Conservation (phyloP, 2,797 vertebrate species). For the Hirundo rustica region DNA sequence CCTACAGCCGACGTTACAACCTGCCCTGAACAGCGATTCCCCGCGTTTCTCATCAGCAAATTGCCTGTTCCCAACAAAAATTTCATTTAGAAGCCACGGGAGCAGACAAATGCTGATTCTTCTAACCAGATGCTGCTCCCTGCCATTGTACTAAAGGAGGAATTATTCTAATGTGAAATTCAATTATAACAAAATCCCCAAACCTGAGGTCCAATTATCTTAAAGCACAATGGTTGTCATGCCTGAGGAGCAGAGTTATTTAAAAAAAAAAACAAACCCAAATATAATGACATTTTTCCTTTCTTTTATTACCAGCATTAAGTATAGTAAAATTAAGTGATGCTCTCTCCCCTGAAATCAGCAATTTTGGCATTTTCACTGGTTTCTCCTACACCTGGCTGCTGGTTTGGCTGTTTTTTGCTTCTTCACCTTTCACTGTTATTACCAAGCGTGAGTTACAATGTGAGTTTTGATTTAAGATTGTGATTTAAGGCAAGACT, state of each 20-base stretch:
- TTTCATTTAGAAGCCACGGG: not conserved
- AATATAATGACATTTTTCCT: not conserved
- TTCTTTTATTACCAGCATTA: not conserved
- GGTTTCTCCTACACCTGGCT: not conserved
- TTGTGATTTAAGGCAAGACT: not conserved
- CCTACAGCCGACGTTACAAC: not conserved
- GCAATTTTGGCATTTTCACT: not conserved
- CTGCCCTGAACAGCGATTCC: not conserved
- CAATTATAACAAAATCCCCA: not conserved
- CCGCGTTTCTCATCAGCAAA: not conserved
- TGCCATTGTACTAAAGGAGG: not conserved
- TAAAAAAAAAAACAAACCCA: not conserved
- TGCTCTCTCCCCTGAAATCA: fast-evolving
- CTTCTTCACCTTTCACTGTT: not conserved
- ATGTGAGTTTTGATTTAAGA: not conserved
- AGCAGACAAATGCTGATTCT: conserved; percentile 1
- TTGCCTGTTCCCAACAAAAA: not conserved
- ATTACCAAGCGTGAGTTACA: not conserved
- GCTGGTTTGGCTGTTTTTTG: not conserved
- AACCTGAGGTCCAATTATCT: not conserved
- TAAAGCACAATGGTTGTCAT: not conserved
- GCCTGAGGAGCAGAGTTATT: not conserved
- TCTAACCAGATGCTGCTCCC: conserved; percentile 16
- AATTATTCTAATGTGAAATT: not conserved
- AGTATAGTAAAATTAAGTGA: not conserved